Conservation (phyloP, 2,113 vertebrate species). For the Ctenomys sociabilis region DNA sequence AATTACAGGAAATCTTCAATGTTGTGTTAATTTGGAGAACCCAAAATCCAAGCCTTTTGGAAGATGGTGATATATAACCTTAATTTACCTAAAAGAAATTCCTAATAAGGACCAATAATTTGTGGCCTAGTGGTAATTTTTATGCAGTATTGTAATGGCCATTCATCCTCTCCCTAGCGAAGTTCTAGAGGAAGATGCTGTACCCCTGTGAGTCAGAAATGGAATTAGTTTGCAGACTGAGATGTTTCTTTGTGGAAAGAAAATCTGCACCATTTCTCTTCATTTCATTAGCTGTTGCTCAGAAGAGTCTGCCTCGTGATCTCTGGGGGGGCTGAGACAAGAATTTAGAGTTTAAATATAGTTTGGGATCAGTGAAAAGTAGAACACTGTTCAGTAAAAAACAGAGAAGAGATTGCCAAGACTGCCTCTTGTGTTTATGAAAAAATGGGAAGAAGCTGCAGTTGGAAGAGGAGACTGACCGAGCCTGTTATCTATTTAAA, state of each 20-base stretch:
- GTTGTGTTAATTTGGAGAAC: slow-evolving; percentile 60
- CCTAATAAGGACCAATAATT: slow-evolving; percentile 66
- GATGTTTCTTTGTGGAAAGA: slow-evolving; percentile 77
- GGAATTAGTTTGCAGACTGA: slow-evolving; percentile 83
- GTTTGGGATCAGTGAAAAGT: slow-evolving; percentile 81
- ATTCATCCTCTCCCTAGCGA: slow-evolving; percentile 82
- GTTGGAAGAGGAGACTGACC: background rate
- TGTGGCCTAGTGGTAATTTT: slow-evolving; percentile 76
- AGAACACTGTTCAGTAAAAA: slow-evolving; percentile 80
- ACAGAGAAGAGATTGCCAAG: slow-evolving; percentile 60
- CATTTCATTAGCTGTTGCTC: slow-evolving; percentile 83
- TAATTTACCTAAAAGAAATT: slow-evolving; percentile 83
- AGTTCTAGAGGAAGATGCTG: slow-evolving; percentile 76
- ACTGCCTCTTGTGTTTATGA: slow-evolving; percentile 45
- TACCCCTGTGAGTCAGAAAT: slow-evolving; percentile 82
- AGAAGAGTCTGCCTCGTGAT: slow-evolving; percentile 80
- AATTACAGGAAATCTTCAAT: slow-evolving; percentile 60
- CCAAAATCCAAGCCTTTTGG: slow-evolving; percentile 40
- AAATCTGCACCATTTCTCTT: slow-evolving; percentile 78
- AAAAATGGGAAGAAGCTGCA: background rate
- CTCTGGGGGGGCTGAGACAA: slow-evolving; percentile 77
- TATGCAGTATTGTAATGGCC: slow-evolving; percentile 80
- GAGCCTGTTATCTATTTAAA: slow-evolving; percentile 75
- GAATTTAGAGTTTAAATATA: slow-evolving; percentile 84
- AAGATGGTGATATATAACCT: slow-evolving; percentile 74